phyloP scores from a whole-genome alignment of 2,797 vertebrate species.

The Aplochiton taeniatus region DNA sequence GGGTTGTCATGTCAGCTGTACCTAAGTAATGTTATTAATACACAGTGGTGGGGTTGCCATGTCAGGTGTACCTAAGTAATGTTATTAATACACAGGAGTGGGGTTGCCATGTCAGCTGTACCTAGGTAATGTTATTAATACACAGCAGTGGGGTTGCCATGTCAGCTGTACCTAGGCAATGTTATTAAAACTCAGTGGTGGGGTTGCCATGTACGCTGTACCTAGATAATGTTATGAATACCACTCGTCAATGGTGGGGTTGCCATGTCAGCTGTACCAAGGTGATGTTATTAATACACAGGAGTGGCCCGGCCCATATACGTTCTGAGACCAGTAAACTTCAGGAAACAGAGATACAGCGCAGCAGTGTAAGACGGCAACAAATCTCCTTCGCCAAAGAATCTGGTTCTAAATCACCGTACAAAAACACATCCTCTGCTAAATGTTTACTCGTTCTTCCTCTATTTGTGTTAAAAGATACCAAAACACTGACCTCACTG shows the following conservation, averaged over 20 bases:
- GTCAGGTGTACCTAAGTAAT: slow-evolving; percentile 50
- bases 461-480: slow-evolving; percentile 38
- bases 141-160: no score
- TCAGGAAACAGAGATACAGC: no score
- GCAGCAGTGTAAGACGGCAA: no score
- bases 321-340: no score
- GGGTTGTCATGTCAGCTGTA: slow-evolving; percentile 53
- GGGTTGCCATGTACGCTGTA: no score
- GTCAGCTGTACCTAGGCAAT: no score
- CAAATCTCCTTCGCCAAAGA: slow-evolving; percentile 3
- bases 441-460: slow-evolving; percentile 51
- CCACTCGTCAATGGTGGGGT: slow-evolving; percentile 34
- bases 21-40: slow-evolving; percentile 47
- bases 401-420: slow-evolving; percentile 33
- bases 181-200: no score
- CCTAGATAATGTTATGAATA: no score
- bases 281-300: slow-evolving; percentile 45
- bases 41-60: slow-evolving; percentile 29
- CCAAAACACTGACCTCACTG: slow-evolving; percentile 51
- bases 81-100: slow-evolving; percentile 37
- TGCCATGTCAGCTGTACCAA: neutral
- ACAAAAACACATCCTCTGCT: slow-evolving; percentile 21
- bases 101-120: slow-evolving; percentile 53
- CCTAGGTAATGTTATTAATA: slow-evolving; percentile 47
- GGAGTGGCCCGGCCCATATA: no score